Evolutionary conservation across 2,888 invertebrate species (phyloP), one percentile per base, ranked within the genome.

Genomic region (Campopleginae sp.): DNA sequence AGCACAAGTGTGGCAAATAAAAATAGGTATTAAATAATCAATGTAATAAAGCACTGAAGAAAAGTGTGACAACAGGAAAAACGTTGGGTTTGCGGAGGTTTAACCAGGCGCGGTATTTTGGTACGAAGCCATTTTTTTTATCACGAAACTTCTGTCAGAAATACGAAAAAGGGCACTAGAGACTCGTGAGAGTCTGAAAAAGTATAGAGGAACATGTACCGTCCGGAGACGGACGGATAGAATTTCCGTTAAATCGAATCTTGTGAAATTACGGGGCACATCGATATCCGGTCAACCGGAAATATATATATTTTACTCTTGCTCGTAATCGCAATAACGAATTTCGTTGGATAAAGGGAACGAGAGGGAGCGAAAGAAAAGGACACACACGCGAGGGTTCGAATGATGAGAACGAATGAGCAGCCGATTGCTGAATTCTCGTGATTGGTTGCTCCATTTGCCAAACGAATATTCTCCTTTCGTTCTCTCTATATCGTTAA

Each of bases 311-410:
- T 58, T 66, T 74, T 42, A 42, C 44, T 66, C 65, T 46, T 65
- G 38, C 27, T 72, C 80, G 51, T 80, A 72, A 72, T 68, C 44
- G 74, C 51, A 80, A 80, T 68, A 74, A 80, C 51, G 74, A 75
- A 75, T 46, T 80, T 51, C 58, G 14, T 8, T 19, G 19, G 48
- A 76, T 76, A 23, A 51, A 44, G 17, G 42, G 33, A 27, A 12
- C 38, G 38, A 38, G 38, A 38, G 7, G n/a, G 19, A 71, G 33
- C 5, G 14, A 31, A 12, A 19, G 8, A 33, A 2, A 6, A n/a
- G 51, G 51, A 19, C 19, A 33, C 8, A 65, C 38, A 33, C 70
- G 19, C 51, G 76, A 76, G 76, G 63, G 65, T 76, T 76, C 51
- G 76, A 66, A 65, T 48, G 75, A 76, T 76, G 76, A 76, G 46